Evolutionary conservation across 2,888 invertebrate species (phyloP).

Genomic region (Poecilobothrus nobilitatus): DNA sequence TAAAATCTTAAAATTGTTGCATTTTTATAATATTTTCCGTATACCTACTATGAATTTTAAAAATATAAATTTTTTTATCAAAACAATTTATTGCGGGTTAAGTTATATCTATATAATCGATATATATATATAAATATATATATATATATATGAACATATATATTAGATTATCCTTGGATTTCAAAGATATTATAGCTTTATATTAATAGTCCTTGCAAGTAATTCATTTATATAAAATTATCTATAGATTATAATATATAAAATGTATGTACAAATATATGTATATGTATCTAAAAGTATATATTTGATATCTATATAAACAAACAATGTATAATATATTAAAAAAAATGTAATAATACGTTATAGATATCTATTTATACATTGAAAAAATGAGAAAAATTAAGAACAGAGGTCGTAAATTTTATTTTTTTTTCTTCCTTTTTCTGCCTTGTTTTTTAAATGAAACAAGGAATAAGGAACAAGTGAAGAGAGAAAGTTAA

Average conservation of each 20-base stretch:
- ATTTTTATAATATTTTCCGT: not conserved
- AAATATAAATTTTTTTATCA: not conserved
- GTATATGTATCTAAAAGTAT: too few relatives aligned
- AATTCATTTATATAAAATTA: too few relatives aligned
- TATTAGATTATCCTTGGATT: too few relatives aligned
- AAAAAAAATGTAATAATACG: too few relatives aligned
- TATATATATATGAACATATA: too few relatives aligned
- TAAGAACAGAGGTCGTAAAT: slow-evolving; percentile 29
- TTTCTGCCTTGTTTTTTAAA: not conserved
- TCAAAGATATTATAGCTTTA: too few relatives aligned
- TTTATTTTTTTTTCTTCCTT: slow-evolving; percentile 13
- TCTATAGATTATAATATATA: too few relatives aligned
- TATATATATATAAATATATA: slow-evolving; percentile 14
- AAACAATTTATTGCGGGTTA: not conserved
- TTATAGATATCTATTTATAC: slow-evolving; percentile 11
- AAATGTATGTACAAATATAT: too few relatives aligned
- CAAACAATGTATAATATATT: too few relatives aligned
- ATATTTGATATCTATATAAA: too few relatives aligned
- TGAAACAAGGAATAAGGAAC: not conserved
- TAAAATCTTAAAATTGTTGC: not conserved
- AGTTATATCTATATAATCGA: slow-evolving; percentile 12
- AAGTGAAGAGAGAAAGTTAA: not conserved
- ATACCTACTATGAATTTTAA: not conserved
- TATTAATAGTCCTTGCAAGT: too few relatives aligned
- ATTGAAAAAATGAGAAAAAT: slow-evolving; percentile 26